Evolutionary conservation across 1,140 invertebrate species (phyloP).

Genomic region (Drosophila oshimai): DNA sequence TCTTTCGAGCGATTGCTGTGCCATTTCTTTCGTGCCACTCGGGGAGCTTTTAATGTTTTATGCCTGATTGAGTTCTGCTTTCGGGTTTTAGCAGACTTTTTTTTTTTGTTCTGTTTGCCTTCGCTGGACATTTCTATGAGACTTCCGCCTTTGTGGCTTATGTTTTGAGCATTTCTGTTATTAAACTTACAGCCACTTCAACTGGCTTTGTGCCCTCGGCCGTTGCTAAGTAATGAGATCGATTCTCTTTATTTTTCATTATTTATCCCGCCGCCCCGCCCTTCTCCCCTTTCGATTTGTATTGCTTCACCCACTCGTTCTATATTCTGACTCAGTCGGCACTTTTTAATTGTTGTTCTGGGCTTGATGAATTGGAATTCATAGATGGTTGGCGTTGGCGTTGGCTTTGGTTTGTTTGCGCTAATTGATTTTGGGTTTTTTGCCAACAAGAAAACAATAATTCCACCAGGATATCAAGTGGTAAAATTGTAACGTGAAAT

Average conservation of each 20-base stretch:
- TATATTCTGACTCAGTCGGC: conserved; percentile 30
- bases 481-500: no score
- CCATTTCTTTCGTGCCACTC: conserved; percentile 36
- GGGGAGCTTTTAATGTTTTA: conserved; percentile 67
- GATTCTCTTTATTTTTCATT: conserved; percentile 43
- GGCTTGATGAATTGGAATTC: conserved; percentile 40
- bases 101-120: conserved; percentile 62
- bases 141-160: conserved; percentile 60
- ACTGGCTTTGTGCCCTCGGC: conserved; percentile 50
- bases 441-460: neutral
- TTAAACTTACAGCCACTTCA: conserved; percentile 54
- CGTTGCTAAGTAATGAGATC: conserved; percentile 77
- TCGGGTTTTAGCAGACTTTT: conserved; percentile 54
- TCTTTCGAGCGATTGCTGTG: conserved; percentile 19
- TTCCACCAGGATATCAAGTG: no score
- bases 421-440: conserved; percentile 22
- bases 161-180: conserved; percentile 70
- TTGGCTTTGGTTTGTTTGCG: neutral
- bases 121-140: conserved; percentile 54
- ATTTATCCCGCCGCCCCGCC: conserved; percentile 4
- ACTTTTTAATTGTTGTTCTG: conserved; percentile 37
- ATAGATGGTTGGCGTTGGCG: conserved; percentile 30
- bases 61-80: conserved; percentile 77
- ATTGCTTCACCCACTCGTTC: conserved; percentile 38
- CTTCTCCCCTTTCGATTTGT: neutral